Evolutionary conservation across 1,140 invertebrate species (phyloP), one percentile per base, ranked within the genome.

Genomic region (Atta texana): DNA sequence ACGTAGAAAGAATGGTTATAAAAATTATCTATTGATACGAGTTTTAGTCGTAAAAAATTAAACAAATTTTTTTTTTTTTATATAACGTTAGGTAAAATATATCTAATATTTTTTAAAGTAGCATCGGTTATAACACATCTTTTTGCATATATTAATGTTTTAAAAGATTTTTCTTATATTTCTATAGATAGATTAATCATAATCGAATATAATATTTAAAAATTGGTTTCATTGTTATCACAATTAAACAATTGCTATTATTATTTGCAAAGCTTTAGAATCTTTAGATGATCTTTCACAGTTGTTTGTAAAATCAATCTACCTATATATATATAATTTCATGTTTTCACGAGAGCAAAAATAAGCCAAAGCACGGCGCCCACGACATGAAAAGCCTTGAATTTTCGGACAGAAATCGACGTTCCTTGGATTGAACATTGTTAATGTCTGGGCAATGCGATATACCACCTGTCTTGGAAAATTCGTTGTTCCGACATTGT

Each of bases 241-340:
- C 53, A 12, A 82, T 53, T 49, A 68, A 66, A 12, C 18, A 6
- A 57, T 61, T 28, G 16, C 31, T 71, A 59, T 82, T 82, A 57
- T 82, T 74, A 75, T 39, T 74, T 31, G 24, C 24, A 28, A 8
- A 49, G 0, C 39, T 49, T 34, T 34, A 34, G 18, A 34, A 34
- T 34, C 31, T 34, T 34, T 21, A 53, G 1, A 49, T 18, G n/a
- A 59, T 74, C 24, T 82, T 6, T 21, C 24, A 16, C 53, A n/a
- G 18, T 34, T 72, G 34, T 82, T 82, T 49, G 34, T 51, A 75
- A 84, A 34, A 84, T 84, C 24, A 59, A 51, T 59, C 49, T 82
- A 24, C 34, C 34, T 39, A 39, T 31, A 61, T 31, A 61, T 39
- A 39, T 31, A 61, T 31, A 61, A 61, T 74, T 61, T 24, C 39